Base-by-base conservation (phyloP, 2,113 vertebrate genomes). In the Cyanoderma ruficeps region DNA sequence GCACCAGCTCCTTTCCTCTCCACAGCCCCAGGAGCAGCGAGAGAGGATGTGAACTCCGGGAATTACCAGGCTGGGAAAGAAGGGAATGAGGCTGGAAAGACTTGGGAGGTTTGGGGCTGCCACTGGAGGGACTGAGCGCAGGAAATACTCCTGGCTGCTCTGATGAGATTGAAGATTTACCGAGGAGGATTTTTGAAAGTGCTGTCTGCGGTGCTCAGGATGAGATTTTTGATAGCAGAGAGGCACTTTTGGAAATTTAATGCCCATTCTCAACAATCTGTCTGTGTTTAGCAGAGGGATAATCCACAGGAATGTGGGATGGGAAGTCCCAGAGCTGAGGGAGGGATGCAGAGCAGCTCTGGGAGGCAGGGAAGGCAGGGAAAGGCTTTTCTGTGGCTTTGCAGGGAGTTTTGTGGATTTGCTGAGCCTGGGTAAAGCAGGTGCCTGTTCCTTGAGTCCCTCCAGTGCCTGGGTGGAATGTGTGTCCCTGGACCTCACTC, bases 1-100 rank as follows among this genome's bases (percentile, higher is more conserved):
- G 47, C 53, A 61, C 0, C 77, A 81, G 50, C 84, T 70, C 42
- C 67, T n/a, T 57, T 69, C 30, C 33, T 28, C 19, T 33, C 77
- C 22, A 2, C 47, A 6, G 52, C 13, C 1, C 3, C 3, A 4
- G 59, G 61, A 72, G 3, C 8, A 23, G 37, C 28, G 55, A 70
- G 44, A 9, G n/a, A 49, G 42, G 37, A n/a, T 10, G 39, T 0
- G 5, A 64, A 7, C 1, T 7, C 1, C 1, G 33, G 44, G 82
- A 91, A 57, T 81, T 50, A 12, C 0, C 2, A 4, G 56, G 42
- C 53, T 75, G 25, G 67, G 61, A 7, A 63, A 63, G 75, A 4
- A 87, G 78, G 78, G 63, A 39, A 31, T 0, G 59, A 77, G 68
- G 1, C 46, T 44, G 82, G 6, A 76, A 67, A 65, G 39, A 0